A percentile compares a stretch with the other conserved stretches of the same genome.
Conservation (phyloP, 2,797 vertebrate genomes). For the Acrossocheilus fasciatus region DNA sequence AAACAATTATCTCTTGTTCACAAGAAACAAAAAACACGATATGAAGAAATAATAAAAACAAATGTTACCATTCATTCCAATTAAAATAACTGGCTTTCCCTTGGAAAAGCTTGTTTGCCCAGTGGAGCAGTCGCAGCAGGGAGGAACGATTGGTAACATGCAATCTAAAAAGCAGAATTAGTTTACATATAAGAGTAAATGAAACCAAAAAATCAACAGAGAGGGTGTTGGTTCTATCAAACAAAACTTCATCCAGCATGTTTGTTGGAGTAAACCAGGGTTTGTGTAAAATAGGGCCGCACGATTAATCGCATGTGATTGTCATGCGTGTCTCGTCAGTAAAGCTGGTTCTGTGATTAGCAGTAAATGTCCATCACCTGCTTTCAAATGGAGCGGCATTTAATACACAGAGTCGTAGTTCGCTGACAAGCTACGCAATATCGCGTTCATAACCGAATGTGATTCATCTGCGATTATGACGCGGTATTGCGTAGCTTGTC, state of each 20-base stretch:
- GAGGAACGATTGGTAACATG: conserved; percentile 22
- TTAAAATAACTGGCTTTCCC: conserved; percentile 3
- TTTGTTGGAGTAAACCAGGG: background rate
- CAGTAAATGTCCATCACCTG: too few relatives aligned
- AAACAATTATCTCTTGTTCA: conserved; percentile 8
- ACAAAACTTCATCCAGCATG: conserved; percentile 10
- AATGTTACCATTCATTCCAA: conserved; percentile 11
- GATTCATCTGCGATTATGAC: too few relatives aligned
- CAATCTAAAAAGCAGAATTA: conserved; percentile 23
- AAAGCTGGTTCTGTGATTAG: too few relatives aligned
- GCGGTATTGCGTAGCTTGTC: too few relatives aligned
- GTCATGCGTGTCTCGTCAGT: too few relatives aligned
- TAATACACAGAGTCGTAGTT: too few relatives aligned
- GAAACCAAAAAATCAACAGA: background rate
- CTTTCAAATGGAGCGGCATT: too few relatives aligned
- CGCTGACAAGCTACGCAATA: too few relatives aligned
- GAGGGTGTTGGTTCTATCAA: conserved; percentile 4
- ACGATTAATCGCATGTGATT: too few relatives aligned
- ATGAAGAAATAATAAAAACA: background rate
- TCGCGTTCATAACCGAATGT: too few relatives aligned
- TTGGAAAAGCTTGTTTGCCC: conserved; percentile 15
- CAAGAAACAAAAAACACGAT: conserved; percentile 9
- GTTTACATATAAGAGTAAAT: conserved; percentile 16
- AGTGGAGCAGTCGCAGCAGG: conserved; percentile 11
- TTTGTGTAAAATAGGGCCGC: background rate